These are phyloP conservation scores for Ctenopoma multispine DNA, from an alignment of 2,797 vertebrate genomes.

Conservation along the genomic window DNA sequence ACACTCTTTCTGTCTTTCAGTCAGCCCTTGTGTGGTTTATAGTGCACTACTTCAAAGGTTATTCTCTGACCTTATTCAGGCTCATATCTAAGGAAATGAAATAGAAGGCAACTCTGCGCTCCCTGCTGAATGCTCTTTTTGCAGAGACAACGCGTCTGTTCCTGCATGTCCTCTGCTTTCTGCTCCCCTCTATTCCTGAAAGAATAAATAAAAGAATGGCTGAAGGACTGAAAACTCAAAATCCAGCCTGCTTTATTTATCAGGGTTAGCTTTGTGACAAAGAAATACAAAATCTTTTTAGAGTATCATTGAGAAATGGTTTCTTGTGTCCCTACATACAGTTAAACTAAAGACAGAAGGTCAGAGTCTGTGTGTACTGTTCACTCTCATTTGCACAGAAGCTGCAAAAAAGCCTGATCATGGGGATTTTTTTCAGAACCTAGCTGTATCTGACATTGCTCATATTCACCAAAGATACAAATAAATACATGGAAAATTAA, in stretches of 20 bases:
- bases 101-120: conserved; percentile 51
- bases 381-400: not conserved
- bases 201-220: conserved; percentile 60
- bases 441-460: no score
- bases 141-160: conserved; percentile 34
- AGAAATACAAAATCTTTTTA: conserved; percentile 25
- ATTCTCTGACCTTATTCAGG: conserved; percentile 77
- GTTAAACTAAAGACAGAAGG: conserved; percentile 10
- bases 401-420: not conserved
- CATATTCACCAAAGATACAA: no score
- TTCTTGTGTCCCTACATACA: conserved; percentile 7
- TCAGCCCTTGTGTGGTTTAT: conserved; percentile 61
- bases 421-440: no score
- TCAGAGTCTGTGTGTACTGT: not conserved
- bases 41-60: conserved; percentile 75
- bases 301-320: not conserved
- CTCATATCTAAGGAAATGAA: conserved; percentile 72
- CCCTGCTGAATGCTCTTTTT: conserved; percentile 64
- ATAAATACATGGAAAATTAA: no score
- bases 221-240: conserved; percentile 54
- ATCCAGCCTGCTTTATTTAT: conserved; percentile 26
- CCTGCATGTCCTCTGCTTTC: conserved; percentile 41
- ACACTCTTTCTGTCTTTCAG: conserved; percentile 32
- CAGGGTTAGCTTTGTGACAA: conserved; percentile 15
- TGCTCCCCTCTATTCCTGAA: conserved; percentile 27